Conservation (phyloP, 2,888 invertebrate genomes). For the Atherix ibis region DNA sequence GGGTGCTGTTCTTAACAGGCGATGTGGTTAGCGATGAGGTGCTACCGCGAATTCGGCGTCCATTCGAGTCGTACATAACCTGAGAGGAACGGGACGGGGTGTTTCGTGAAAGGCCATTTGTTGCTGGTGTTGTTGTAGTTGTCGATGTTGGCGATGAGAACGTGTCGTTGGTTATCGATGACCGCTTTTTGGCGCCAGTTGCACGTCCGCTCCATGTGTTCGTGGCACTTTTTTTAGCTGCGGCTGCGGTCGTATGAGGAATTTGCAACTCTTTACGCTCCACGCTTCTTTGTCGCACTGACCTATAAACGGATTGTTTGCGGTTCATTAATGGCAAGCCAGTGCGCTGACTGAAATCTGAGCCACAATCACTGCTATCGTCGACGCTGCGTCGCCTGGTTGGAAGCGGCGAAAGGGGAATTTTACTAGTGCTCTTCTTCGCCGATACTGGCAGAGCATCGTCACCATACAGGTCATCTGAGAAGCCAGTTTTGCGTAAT, state of each 20-base stretch:
- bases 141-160: slow-evolving; percentile 34
- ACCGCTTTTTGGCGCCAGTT: slow-evolving; percentile 28
- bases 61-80: slow-evolving; percentile 28
- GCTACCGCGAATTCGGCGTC: slow-evolving; percentile 32
- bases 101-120: slow-evolving; percentile 15
- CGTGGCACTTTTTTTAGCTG: slow-evolving; percentile 37
- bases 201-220: slow-evolving; percentile 55
- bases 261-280: slow-evolving; percentile 1
- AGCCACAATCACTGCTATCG: slow-evolving; percentile 22
- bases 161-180: slow-evolving; percentile 45
- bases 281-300: slow-evolving; percentile 26
- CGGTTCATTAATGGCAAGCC: slow-evolving; percentile 23
- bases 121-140: too few relatives aligned
- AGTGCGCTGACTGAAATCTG: slow-evolving; percentile 21
- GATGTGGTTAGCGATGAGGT: slow-evolving; percentile 29
- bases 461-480: slow-evolving; percentile 42
- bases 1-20: slow-evolving; percentile 44
- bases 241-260: slow-evolving; percentile 27
- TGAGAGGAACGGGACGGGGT: slow-evolving; percentile 5
- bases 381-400: slow-evolving; percentile 28
- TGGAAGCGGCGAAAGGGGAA: slow-evolving; percentile 28
- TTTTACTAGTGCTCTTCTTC: slow-evolving; percentile 36
- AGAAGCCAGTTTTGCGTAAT: slow-evolving; percentile 52
- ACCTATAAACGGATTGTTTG: slow-evolving; percentile 29
- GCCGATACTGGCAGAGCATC: slow-evolving; percentile 31